phyloP scores from a whole-genome alignment of 2,797 vertebrate genomes.

The Alauda arvensis region DNA sequence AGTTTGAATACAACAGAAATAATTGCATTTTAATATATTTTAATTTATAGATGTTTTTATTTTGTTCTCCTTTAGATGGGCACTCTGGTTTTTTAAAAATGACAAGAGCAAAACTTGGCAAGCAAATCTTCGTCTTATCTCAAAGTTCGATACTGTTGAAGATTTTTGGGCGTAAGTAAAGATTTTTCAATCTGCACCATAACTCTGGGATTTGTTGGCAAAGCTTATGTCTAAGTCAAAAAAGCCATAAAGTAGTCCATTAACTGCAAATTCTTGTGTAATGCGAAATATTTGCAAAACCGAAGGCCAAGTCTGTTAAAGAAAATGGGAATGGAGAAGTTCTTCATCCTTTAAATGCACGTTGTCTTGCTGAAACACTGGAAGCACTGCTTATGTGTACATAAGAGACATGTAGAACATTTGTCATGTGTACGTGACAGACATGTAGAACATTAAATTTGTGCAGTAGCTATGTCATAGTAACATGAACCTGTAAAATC shows the following conservation, averaged over 20 bases:
- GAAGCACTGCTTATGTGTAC: background rate
- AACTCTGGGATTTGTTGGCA: background rate
- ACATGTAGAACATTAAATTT: background rate
- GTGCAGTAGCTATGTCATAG: background rate
- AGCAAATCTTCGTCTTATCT: conserved; percentile 95
- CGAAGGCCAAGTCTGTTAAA: background rate
- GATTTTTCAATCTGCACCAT: background rate
- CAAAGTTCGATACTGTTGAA: conserved; percentile 96
- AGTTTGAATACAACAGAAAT: background rate
- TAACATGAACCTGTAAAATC: background rate
- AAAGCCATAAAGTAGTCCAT: background rate
- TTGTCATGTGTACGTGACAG: fast-evolving
- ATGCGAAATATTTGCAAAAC: background rate
- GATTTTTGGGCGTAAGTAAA: conserved; percentile 97
- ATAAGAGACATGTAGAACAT: fast-evolving
- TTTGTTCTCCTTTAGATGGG: conserved; percentile 81
- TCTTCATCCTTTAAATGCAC: background rate
- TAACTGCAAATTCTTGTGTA: background rate
- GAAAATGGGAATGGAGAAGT: background rate
- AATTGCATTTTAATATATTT: background rate
- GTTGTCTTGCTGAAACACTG: background rate
- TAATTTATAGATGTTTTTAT: background rate
- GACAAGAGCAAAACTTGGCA: conserved; percentile 99
- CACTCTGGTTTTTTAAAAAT: conserved; percentile 99
- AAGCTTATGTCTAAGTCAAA: background rate